Evolutionary conservation across 2,113 vertebrate species (phyloP), one percentile per base, ranked within the genome.

Genomic region (Microtus richardsoni): DNA sequence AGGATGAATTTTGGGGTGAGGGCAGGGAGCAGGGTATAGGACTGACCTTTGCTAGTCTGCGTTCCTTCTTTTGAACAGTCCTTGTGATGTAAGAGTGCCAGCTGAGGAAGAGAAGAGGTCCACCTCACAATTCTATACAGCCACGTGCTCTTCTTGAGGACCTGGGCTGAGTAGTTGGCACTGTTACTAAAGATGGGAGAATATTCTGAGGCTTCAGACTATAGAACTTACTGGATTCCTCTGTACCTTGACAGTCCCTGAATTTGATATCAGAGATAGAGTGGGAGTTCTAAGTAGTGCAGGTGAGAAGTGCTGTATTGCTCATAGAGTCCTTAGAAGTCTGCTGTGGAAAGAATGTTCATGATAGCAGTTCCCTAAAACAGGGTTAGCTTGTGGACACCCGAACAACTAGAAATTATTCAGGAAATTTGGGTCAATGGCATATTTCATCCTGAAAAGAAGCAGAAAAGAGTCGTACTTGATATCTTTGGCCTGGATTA

Each of bases 51-150:
- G 78, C 78, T 92, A 95, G 7, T 91, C 93, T 96, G 91, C 83
- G 90, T 96, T 93, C 94, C 94, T 94, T 94, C 83, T 96, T 96
- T 85, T 91, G 64, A 95, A 52, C 39, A 93, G 89, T 91, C 84
- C 89, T 91, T 97, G 84, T 94, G 89, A 89, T 84, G 75, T 80
- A 90, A 85, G 44, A 71, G 83, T 89, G 82, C 84, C 88, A 94
- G 0, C 92, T 84, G 88, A 93, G 92, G 92, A 91, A 94, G 79
- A 73, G 90, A 91, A 94, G 79, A 73, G 78, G 82, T 83, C 93
- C 44, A 2, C 4, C 39, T 92, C 96, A 91, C 96, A 87, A 44
- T 94, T 95, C 52, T 94, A 77, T 92, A 26, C 79, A 64, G 70
- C 87, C 79, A 94, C 87, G 54, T 88, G 91, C 94, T 96, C 91